Conservation (phyloP, 2,888 invertebrate genomes). For the Dusona sp. region DNA sequence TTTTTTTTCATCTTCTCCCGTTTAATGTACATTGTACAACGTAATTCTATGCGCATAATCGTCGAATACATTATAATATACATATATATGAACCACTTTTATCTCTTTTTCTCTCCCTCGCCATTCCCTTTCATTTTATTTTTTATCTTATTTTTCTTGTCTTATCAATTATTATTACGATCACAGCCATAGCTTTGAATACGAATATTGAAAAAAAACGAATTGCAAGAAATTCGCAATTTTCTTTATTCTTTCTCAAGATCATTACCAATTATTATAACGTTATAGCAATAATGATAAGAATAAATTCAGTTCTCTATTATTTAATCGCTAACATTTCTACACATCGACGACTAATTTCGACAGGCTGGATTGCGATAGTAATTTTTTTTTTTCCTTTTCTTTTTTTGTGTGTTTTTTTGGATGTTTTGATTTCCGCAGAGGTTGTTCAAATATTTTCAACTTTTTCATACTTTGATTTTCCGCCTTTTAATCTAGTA, state of each 20-base stretch:
- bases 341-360: constrained; percentile 62
- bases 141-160: constrained; percentile 28
- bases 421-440: too few relatives aligned
- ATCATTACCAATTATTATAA: constrained; percentile 76
- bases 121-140: constrained; percentile 1
- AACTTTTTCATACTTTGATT: constrained; percentile 35
- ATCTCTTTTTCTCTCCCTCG: constrained; percentile 19
- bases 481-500: constrained; percentile 28
- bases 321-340: constrained; percentile 69
- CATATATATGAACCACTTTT: constrained; percentile 59
- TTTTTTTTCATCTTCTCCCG: constrained; percentile 41
- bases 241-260: constrained; percentile 73
- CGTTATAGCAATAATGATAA: constrained; percentile 77
- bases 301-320: constrained; percentile 75
- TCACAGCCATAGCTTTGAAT: constrained; percentile 85
- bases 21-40: constrained; percentile 64
- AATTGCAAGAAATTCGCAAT: constrained; percentile 80
- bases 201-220: constrained; percentile 80
- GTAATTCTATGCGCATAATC: constrained; percentile 69
- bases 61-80: constrained; percentile 67
- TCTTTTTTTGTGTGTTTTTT: neutral
- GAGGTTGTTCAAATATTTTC: neutral
- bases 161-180: constrained; percentile 80
- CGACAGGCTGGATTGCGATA: constrained; percentile 67
- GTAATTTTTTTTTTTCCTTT: constrained; percentile 34